Conservation (phyloP, 2,797 vertebrate genomes). For the Pangasius krempfi region DNA sequence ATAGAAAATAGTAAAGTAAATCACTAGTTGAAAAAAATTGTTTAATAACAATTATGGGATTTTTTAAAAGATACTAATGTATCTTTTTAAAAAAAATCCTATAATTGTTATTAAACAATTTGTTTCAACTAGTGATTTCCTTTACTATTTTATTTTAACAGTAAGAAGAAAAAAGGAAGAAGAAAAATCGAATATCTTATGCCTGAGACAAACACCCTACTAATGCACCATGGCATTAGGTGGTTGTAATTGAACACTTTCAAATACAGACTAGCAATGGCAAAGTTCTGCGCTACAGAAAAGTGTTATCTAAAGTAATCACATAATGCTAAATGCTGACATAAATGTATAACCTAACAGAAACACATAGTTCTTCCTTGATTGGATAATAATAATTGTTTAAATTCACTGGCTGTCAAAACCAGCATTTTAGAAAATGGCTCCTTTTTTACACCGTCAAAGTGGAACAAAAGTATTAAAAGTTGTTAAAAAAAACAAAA, state of each 20-base stretch:
- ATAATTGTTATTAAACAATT: neutral
- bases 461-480: neutral
- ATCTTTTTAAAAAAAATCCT: neutral
- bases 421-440: neutral
- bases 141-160: neutral
- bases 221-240: neutral
- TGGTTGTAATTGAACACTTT: neutral
- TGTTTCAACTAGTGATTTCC: neutral
- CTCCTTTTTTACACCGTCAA: neutral
- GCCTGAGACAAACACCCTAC: neutral
- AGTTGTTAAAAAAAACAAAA: neutral
- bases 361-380: neutral
- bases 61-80: no score
- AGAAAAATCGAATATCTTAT: neutral
- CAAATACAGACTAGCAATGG: neutral
- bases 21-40: no score
- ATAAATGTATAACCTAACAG: neutral
- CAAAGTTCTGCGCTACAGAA: no score
- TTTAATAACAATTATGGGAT: no score
- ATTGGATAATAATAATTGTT: neutral
- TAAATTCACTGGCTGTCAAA: neutral
- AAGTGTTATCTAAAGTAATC: neutral
- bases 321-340: neutral
- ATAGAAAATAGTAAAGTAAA: no score
- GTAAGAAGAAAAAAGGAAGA: neutral